Evolutionary conservation across 2,888 invertebrate genomes (phyloP).

Genomic region (Meiosimyza platycephala): DNA sequence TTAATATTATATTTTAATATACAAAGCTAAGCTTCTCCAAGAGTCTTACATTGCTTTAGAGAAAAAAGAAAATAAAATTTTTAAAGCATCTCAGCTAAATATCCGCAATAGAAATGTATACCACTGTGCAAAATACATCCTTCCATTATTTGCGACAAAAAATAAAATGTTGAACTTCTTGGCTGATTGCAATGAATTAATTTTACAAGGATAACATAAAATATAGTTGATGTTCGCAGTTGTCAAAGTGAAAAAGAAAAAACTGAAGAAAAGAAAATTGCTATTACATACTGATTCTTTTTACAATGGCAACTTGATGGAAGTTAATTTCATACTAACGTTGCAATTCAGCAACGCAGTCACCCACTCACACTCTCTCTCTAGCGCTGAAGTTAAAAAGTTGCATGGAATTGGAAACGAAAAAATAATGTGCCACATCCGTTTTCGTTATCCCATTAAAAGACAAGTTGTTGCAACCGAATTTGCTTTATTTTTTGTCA

Average conservation of each 20-base stretch:
- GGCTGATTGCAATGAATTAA: slow-evolving; percentile 25
- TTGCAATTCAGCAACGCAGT: no score
- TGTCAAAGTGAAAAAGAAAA: neutral
- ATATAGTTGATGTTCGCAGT: slow-evolving; percentile 4
- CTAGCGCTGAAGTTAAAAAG: no score
- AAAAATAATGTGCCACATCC: neutral
- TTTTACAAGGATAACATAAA: slow-evolving; percentile 12
- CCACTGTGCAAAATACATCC: slow-evolving; percentile 3
- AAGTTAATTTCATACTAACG: no score
- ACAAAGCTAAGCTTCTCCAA: no score
- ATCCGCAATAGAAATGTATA: no score
- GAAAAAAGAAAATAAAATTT: no score
- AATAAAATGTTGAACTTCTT: no score
- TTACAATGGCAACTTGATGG: neutral
- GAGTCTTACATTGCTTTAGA: no score
- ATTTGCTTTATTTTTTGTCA: slow-evolving; percentile 13
- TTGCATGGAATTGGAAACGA: no score
- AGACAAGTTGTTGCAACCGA: neutral
- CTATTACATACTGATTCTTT: neutral
- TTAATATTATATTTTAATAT: no score
- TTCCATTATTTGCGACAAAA: neutral
- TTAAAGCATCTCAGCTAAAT: no score
- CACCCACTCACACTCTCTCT: no score
- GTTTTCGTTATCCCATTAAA: slow-evolving; percentile 7
- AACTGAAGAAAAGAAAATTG: neutral